Base-by-base conservation (phyloP, 1,140 invertebrate species). In the Drosophila yakuba region DNA sequence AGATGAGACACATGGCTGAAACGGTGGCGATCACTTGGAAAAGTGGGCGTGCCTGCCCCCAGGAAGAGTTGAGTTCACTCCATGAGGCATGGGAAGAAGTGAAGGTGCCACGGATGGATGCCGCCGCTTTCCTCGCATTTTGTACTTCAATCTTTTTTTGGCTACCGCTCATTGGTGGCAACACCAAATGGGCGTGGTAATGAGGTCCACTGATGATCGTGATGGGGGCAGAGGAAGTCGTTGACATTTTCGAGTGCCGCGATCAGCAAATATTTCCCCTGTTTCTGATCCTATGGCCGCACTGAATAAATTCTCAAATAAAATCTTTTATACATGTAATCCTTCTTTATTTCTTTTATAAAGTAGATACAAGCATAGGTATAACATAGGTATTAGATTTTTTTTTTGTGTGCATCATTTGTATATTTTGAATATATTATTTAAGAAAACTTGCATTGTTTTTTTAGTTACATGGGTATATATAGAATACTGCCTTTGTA, bases 101-200 rank as follows among this genome's bases (percentile, higher is more conserved):
- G 78, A 58, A 81, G 57, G 74, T 74, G 64, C 50, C 56, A 51
- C 60, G 80, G 71, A 74, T 76, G 83, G 57, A 52, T 84, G 80
- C 69, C 66, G 54, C 17, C 58, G 41, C 50, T 52, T 52, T 69
- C 78, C 50, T 62, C 45, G 64, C 66, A 59, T 17, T 17, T 83
- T 59, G 28, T 15, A 45, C 50, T 14, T 54, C 20, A 23, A 14
- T 62, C 38, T 39, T 32, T 50, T 66, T 52, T 47, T 32, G 76
- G 76, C 84, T 74, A 71, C 76, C 76, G 80, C 45, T 76, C 64
- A 71, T 88, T 88, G 83, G 83, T 74, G 74, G 83, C 67, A 72
- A 88, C 82, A 89, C 79, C 66, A 66, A 80, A 79, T 62, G 63
- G 84, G 84, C 84, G 84, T 89, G 84, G 69, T 83, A 75, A 78